These are phyloP conservation scores for Gorsachius goisagi DNA, from an alignment of 2,113 vertebrate genomes.

Conservation along the genomic window DNA sequence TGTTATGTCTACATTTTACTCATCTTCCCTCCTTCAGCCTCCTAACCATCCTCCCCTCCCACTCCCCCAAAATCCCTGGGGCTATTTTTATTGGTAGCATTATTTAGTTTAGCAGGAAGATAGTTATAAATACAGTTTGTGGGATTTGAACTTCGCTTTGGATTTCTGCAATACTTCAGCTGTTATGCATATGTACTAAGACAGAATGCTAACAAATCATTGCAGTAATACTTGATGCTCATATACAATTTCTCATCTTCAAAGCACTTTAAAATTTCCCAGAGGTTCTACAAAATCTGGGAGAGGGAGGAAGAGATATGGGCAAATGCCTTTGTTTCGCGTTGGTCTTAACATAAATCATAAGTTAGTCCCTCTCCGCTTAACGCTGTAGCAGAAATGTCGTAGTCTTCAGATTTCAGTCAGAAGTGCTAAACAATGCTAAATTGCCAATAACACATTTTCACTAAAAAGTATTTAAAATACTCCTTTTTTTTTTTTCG, in stretches of 20 bases:
- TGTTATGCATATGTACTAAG: constrained; percentile 44
- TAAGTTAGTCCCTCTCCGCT: not conserved
- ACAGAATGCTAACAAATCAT: constrained; percentile 54
- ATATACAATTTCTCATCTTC: constrained; percentile 30
- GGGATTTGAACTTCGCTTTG: not conserved
- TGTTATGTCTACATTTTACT: not conserved
- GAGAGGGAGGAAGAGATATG: not conserved
- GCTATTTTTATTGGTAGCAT: constrained; percentile 8
- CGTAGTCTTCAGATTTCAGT: not conserved
- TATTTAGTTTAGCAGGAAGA: constrained; percentile 15
- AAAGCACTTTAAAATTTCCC: constrained; percentile 51
- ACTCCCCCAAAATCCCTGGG: not conserved
- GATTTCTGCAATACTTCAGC: constrained; percentile 47
- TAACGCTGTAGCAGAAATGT: not conserved
- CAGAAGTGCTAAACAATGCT: constrained; percentile 39
- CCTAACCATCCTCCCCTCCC: not conserved
- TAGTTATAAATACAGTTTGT: not conserved
- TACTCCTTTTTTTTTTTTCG: not conserved
- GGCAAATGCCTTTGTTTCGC: constrained; percentile 27
- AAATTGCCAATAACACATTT: constrained; percentile 15
- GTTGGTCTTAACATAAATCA: not conserved
- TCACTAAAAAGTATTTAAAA: constrained; percentile 13
- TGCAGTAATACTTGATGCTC: constrained; percentile 20
- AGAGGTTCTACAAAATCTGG: constrained; percentile 41
- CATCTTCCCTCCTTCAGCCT: not conserved